Conservation (phyloP, 1,140 invertebrate species). For the Colletes latitarsis region DNA sequence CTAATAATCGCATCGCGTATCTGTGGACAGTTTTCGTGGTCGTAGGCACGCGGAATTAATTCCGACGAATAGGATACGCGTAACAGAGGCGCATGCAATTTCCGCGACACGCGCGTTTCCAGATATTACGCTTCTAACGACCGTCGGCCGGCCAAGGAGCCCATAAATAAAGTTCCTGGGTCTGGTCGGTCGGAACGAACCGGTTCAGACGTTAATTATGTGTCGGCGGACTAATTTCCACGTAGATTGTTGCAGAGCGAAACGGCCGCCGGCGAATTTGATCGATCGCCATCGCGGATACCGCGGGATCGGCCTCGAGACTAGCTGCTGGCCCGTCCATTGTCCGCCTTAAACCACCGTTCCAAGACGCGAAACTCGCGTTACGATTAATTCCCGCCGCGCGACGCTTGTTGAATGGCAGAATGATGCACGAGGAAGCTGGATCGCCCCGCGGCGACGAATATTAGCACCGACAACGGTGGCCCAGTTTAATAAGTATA, state of each 20-base stretch:
- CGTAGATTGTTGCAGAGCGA: slow-evolving; percentile 35
- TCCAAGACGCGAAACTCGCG: not conserved
- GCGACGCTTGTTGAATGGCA: too few species aligned
- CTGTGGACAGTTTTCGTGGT: not conserved
- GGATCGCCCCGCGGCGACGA: too few species aligned
- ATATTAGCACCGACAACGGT: too few species aligned
- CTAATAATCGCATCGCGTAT: not conserved
- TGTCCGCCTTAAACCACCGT: not conserved
- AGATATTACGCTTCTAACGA: slow-evolving; percentile 21
- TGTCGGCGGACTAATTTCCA: slow-evolving; percentile 42
- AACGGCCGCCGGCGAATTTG: slow-evolving; percentile 21
- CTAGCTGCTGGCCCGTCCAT: too few species aligned
- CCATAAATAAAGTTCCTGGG: slow-evolving; percentile 33
- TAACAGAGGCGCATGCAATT: slow-evolving; percentile 14
- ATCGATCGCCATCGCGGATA: slow-evolving; percentile 39
- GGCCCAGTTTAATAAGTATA: too few species aligned
- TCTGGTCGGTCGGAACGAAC: not conserved
- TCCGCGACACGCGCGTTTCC: slow-evolving; percentile 16
- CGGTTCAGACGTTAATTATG: slow-evolving; percentile 44
- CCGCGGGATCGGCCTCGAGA: not conserved
- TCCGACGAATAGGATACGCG: slow-evolving; percentile 1
- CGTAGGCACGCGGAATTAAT: not conserved
- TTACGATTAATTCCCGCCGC: slow-evolving; percentile 8
- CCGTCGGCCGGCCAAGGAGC: slow-evolving; percentile 11
- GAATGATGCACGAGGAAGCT: too few species aligned